Base-by-base conservation (phyloP, 2,797 vertebrate genomes). In the Triplophysa yarkandensis region DNA sequence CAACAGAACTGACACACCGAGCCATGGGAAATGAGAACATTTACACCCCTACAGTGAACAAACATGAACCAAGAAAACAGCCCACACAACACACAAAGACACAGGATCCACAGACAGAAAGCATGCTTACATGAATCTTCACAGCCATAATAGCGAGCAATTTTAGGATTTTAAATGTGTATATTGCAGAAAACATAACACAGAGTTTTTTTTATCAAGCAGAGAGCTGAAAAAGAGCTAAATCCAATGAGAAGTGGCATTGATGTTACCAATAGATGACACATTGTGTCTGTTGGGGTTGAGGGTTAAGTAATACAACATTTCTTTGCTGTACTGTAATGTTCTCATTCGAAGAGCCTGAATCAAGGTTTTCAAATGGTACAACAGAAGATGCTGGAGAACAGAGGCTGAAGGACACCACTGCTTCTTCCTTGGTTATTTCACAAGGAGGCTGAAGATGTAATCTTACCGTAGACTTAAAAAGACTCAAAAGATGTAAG, bases 361-460 rank as follows among this genome's bases (percentile, higher is more conserved):
- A 41, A 80, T 87, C 80, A 90, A 91, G 86, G 85, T 64, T 87
- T 77, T 57, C 66, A 68, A 77, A 83, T 80, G 85, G 82, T 65
- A 62, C 48, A 66, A 41, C 77, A 83, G 85, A 77, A 86, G 86
- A 84, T 71, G 77, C 70, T 79, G 19, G 81, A 86, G 77, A 78
- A 81, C 82, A 63, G 36, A 52, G 77, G 69, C 19, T 69, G 85
- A 90, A 88, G 85, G 79, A 83, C 73, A 69, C 68, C 36, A 62
- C 41, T 76, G 54, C 28, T 57, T 72, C 71, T 66, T 65, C 41
- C 79, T 78, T 78, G 64, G 73, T 73, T 58, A 70, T 64, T 74
- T 52, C 54, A 41, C 4, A 9, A 62, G 30, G 30, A 61, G 50
- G 65, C 25, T 77, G 66, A 82, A 71, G 66, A 62, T 14, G 34